These are phyloP conservation scores for Xanthia icteritia DNA, from an alignment of 2,888 invertebrate species.

Conservation along the genomic window DNA sequence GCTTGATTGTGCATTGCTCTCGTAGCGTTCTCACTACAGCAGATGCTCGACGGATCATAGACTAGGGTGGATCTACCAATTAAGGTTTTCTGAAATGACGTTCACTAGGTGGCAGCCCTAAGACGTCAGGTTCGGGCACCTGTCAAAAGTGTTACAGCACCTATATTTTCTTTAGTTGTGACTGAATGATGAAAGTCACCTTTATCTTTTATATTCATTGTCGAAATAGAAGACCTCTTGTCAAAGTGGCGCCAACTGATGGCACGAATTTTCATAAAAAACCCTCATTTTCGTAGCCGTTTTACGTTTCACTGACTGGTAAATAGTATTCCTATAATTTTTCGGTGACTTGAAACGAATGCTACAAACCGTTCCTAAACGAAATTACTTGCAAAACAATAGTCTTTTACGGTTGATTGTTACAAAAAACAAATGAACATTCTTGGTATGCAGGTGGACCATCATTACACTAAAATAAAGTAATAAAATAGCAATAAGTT, in stretches of 20 bases:
- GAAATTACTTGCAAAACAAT: constrained; percentile 16
- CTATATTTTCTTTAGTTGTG: no score
- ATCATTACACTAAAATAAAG: constrained; percentile 37
- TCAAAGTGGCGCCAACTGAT: no score
- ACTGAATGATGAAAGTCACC: no score
- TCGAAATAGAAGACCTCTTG: no score
- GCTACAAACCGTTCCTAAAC: constrained; percentile 10
- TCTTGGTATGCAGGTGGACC: constrained; percentile 15
- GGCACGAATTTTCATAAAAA: no score
- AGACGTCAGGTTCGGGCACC: no score
- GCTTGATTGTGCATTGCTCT: constrained; percentile 36
- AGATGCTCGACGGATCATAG: constrained; percentile 9
- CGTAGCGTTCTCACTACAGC: neutral
- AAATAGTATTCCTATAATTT: no score
- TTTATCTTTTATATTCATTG: no score
- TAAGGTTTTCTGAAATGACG: no score
- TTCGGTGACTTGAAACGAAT: neutral
- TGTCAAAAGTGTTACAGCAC: no score
- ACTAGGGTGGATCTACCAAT: constrained; percentile 8
- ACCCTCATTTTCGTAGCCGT: neutral
- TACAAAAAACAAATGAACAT: constrained; percentile 21
- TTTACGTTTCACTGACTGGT: no score
- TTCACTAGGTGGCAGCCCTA: no score
- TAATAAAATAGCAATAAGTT: constrained; percentile 40
- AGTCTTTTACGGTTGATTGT: constrained; percentile 17